Base-by-base conservation (phyloP, 2,113 vertebrate genomes). In the Channa maculata region DNA sequence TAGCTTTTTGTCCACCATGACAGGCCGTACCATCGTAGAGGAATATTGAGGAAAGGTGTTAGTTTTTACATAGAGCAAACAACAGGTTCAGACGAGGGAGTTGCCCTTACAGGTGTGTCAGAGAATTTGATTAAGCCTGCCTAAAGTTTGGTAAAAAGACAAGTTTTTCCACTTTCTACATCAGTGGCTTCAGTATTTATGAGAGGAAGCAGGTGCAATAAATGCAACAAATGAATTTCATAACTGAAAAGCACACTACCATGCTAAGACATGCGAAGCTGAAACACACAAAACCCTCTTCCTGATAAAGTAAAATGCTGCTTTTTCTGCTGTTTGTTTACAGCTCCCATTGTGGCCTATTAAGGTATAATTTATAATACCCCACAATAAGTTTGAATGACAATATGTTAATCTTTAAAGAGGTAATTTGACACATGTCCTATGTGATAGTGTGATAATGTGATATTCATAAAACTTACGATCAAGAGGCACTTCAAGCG, bases 401-500 rank as follows among this genome's bases (percentile, higher is more conserved):
- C 24, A 24, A 24, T 24, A 24, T 24, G 1, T 24, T 24, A 24
- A 24, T 24, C 24, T 24, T 24, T 24, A 24, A 24, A 24, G 24
- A 24, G 24, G 24, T 24, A 1, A 24, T 24, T 24, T 24, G 24
- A 24, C 24, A 24, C 2, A 39, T 13, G 13, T 38, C 10, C 4
- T 8, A 9, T 39, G 46, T 24, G 9, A 50, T 3, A 6, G 2
- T 0, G 11, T 41, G 5, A 43, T 24, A 77, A 39, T 15, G 8
- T 57, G 5, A 71, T 1, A 37, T 14, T 36, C 33, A 57, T 49
- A 8, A 79, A 91, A 95, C 97, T 98, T 95, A 99, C 98, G 93
- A 92, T 98, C 97, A 80, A 98, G 97, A 92, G 97, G 98, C 84
- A 99, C 98, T 82, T 99, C 97, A 88, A 98, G 85, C 5, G 96